Conservation (phyloP, 2,113 vertebrate species). For the Agapornis roseicollis region DNA sequence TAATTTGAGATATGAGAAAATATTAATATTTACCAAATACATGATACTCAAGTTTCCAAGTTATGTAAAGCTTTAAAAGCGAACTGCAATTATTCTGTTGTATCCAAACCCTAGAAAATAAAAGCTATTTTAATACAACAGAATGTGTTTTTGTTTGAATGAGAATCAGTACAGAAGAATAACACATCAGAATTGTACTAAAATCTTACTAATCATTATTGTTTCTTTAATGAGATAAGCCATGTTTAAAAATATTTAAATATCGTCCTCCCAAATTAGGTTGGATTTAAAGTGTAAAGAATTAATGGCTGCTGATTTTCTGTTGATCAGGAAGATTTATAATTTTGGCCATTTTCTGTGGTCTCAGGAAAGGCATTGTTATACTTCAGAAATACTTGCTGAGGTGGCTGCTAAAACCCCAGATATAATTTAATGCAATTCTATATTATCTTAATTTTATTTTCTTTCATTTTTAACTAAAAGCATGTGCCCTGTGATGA, state of each 20-base stretch:
- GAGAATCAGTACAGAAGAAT: background rate
- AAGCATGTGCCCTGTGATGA: conserved; percentile 75
- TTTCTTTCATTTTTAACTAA: conserved; percentile 52
- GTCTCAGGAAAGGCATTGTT: conserved; percentile 46
- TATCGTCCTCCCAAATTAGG: background rate
- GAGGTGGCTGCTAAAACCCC: conserved; percentile 52
- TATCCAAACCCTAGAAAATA: background rate
- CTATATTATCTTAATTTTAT: background rate
- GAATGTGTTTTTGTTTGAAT: background rate
- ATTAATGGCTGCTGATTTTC: background rate
- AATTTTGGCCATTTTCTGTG: background rate
- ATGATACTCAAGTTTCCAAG: background rate
- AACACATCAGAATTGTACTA: background rate
- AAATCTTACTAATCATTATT: background rate
- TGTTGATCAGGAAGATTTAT: background rate
- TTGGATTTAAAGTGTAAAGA: background rate
- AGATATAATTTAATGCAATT: background rate
- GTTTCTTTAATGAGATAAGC: background rate
- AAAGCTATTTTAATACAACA: background rate
- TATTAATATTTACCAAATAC: background rate
- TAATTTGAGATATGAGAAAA: background rate
- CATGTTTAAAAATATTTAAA: background rate
- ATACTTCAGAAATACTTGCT: conserved; percentile 74
- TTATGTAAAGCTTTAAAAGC: background rate
- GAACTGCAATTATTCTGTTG: background rate